Percentiles rank a stretch among this genome's conserved stretches.
Evolutionary conservation across 30 jellyfish, hydroid and myxozoan genomes (phyloP).

Genomic region (Calvadosia cruxmelitensis): DNA sequence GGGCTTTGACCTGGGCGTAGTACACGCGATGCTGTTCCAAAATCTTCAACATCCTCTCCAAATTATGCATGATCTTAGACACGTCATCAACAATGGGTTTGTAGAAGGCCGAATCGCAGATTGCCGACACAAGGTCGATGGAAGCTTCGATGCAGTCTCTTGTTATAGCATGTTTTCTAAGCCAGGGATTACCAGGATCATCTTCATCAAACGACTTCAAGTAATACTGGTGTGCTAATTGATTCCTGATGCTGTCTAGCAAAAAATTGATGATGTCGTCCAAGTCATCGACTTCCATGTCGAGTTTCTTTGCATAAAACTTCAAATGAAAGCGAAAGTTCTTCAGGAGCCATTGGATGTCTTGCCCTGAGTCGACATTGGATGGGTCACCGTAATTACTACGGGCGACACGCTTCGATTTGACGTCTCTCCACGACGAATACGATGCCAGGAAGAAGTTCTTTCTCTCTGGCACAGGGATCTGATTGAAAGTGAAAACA

Average conservation of each 20-base stretch:
- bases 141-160: slow-evolving; percentile 7
- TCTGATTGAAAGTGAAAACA: neutral
- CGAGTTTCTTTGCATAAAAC: slow-evolving; percentile 7
- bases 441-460: neutral
- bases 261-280: slow-evolving; percentile 3
- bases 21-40: slow-evolving; percentile 1
- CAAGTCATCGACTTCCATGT: neutral
- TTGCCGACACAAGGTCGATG: slow-evolving; percentile 5
- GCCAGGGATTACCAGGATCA: slow-evolving; percentile 18
- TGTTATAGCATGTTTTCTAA: slow-evolving; percentile 1
- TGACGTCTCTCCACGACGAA: neutral
- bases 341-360: slow-evolving; percentile 10
- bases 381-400: slow-evolving; percentile 5
- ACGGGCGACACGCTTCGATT: neutral
- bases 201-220: neutral
- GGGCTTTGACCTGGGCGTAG: neutral
- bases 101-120: neutral
- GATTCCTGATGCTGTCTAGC: slow-evolving; percentile 8
- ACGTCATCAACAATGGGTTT: neutral
- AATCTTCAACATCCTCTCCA: slow-evolving; percentile 2
- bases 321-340: slow-evolving; percentile 2
- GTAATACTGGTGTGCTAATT: slow-evolving; percentile 15
- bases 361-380: slow-evolving; percentile 4
- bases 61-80: slow-evolving; percentile 1
- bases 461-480: slow-evolving; percentile 2